Conservation (phyloP, 2,797 vertebrate species). For the Orestias chungarensis region DNA sequence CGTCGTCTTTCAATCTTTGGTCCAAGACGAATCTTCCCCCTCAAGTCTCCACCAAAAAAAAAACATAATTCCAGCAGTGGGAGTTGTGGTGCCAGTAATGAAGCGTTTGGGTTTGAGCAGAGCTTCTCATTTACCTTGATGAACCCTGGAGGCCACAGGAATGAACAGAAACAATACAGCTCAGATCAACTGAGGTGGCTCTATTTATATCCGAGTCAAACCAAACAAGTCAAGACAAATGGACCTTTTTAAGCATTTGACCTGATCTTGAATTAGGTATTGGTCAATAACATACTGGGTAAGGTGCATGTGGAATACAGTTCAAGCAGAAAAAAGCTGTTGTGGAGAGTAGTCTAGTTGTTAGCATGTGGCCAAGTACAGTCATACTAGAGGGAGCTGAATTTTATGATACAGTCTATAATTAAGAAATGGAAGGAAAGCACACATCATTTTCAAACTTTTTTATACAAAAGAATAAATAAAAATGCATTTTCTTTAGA, state of each 20-base stretch:
- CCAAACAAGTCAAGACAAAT: background rate
- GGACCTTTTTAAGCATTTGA: background rate
- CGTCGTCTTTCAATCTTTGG: constrained; percentile 26
- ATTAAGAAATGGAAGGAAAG: too few relatives aligned
- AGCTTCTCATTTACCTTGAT: constrained; percentile 59
- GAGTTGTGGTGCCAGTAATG: constrained; percentile 58
- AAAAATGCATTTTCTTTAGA: too few relatives aligned
- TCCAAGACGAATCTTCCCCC: constrained; percentile 9
- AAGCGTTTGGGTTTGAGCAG: constrained; percentile 36
- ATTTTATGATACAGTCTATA: too few relatives aligned
- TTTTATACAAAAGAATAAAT: too few relatives aligned
- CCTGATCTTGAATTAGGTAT: background rate
- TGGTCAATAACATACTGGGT: background rate
- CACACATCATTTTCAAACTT: too few relatives aligned
- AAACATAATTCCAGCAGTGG: constrained; percentile 50
- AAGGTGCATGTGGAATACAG: background rate
- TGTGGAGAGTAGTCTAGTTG: background rate
- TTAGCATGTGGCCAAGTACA: too few relatives aligned
- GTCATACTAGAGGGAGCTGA: background rate
- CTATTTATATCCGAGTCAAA: background rate
- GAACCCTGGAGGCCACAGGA: constrained; percentile 46
- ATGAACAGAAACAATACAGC: constrained; percentile 44
- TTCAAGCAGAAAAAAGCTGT: background rate
- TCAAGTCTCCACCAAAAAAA: constrained; percentile 37
- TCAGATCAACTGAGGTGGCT: constrained; percentile 9